Evolutionary conservation across 1,140 invertebrate species (phyloP), one percentile per base, ranked within the genome.

Genomic region (Dysdera silvatica): DNA sequence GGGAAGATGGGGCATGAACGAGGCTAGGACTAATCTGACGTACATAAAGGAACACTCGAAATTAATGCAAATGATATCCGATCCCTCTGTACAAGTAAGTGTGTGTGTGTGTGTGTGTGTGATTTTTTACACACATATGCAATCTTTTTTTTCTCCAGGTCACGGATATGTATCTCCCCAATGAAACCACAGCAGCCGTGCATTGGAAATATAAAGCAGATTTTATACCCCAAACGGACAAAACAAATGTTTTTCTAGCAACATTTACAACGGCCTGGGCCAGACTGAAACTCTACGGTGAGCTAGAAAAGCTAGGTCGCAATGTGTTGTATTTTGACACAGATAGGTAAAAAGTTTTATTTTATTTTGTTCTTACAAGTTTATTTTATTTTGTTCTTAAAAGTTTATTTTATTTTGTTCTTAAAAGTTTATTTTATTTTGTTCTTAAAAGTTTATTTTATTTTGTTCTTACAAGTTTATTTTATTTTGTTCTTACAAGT

Each of bases 171-270:
- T 45, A 18, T 18, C 47, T 57, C 7, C 55, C 55, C 12, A 29
- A n/a, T 4, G 23, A 45, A 20, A 20, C 29, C 5, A 45, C 47
- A 20, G 23, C 24, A 4, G 55, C 16, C 4, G 16, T 57, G 8
- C 52, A 54, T 8, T 54, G 32, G 31, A 6, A 23, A 7, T 20
- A 35, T 18, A 18, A 33, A 18, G 20, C 33, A 16, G 24, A 32
- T 6, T 57, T 57, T 47, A 16, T 47, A 14, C 7, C 35, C 16
- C 26, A n/a, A 20, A 20, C 28, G 14, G 3, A 16, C 8, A 45
- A 4, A 5, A 58, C 41, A 2, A 58, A 58, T 20, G 48, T 58
- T 31, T 58, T 58, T 23, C 10, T 58, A 2, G 55, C 41, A 31
- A 29, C 55, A 5, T 58, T 58, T 26, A 58, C 55, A 26, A 56